Evolutionary conservation across 2,113 vertebrate species (phyloP).

Genomic region (Pteropus alecto): DNA sequence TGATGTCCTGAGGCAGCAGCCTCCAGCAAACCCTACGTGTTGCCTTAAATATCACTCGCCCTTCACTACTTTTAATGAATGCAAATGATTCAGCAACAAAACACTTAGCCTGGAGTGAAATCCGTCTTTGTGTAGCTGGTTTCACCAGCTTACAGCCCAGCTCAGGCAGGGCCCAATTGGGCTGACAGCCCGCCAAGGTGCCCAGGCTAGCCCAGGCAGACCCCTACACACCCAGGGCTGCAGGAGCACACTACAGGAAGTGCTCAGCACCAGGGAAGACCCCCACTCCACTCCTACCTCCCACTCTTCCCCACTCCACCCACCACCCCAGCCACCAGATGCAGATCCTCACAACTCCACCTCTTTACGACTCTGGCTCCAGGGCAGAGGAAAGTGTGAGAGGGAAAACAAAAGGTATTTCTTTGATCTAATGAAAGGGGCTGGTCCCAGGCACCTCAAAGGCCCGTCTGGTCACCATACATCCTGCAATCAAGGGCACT

Average conservation of each 20-base stretch:
- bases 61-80: slow-evolving; percentile 65
- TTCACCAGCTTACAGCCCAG: slow-evolving; percentile 20
- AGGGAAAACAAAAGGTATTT: slow-evolving; percentile 68
- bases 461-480: slow-evolving; percentile 3
- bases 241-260: neutral
- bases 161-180: neutral
- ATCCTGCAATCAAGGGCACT: slow-evolving; percentile 25
- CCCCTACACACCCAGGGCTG: neutral
- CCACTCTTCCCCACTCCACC: neutral
- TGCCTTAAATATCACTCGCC: slow-evolving; percentile 62
- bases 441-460: slow-evolving; percentile 63
- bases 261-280: neutral
- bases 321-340: neutral
- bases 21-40: neutral
- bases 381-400: slow-evolving; percentile 59
- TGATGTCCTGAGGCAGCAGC: slow-evolving; percentile 43
- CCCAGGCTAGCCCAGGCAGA: slow-evolving; percentile 39
- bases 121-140: slow-evolving; percentile 36
- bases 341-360: slow-evolving; percentile 58
- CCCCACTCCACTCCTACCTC: neutral
- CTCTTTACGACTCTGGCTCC: slow-evolving; percentile 63
- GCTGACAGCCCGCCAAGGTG: neutral
- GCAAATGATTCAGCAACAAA: slow-evolving; percentile 76
- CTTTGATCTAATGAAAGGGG: slow-evolving; percentile 73
- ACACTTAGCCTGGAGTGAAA: slow-evolving; percentile 69